Evolutionary conservation across 2,797 vertebrate species (phyloP), one percentile per base, ranked within the genome.

Genomic region (Rhynchonycteris naso): DNA sequence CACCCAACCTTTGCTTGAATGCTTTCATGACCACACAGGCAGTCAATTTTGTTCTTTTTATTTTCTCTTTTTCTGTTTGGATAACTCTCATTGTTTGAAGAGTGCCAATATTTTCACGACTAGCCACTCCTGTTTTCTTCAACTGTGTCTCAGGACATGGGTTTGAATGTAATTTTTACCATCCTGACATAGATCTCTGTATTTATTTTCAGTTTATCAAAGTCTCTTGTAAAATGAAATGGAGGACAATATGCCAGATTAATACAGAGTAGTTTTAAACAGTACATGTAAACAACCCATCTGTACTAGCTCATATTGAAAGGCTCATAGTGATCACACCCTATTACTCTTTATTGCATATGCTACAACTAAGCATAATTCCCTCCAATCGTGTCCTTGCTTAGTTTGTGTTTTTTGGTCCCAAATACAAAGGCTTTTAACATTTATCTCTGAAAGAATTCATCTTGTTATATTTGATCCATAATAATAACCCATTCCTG

Each of bases 151-250:
- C 54, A 83, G 21, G n/a, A 72, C 50, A 69, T 33, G 15, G 28
- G 66, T 19, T 18, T 56, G 28, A 72, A 28, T 14, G 54, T 85
- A 28, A 7, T 84, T 28, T 38, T 94, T 35, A 82, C 5, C 35
- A 88, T 80, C 47, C 47, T 93, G 63, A 93, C 35, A 65, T 1
- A 86, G 11, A 80, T 22, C 10, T 66, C 30, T 66, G 72, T 21
- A 91, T 65, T 90, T 87, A 87, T 71, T 95, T 92, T 87, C 35
- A 61, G 24, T 78, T 71, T 86, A 54, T 81, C 58, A 76, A 88
- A 71, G 47, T 87, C 21, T 86, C 54, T 72, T 56, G 12, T 33
- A 79, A 95, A 91, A 93, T 28, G 7, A 28, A 72, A 90, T 65
- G 69, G 88, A 76, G 6, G 30, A 88, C 22, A 83, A 71, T 54